A percentile compares a stretch with the other conserved stretches of the same genome.
These are phyloP conservation scores for Halictus rubicundus DNA, from an alignment of 1,140 invertebrate genomes.

Conservation along the genomic window DNA sequence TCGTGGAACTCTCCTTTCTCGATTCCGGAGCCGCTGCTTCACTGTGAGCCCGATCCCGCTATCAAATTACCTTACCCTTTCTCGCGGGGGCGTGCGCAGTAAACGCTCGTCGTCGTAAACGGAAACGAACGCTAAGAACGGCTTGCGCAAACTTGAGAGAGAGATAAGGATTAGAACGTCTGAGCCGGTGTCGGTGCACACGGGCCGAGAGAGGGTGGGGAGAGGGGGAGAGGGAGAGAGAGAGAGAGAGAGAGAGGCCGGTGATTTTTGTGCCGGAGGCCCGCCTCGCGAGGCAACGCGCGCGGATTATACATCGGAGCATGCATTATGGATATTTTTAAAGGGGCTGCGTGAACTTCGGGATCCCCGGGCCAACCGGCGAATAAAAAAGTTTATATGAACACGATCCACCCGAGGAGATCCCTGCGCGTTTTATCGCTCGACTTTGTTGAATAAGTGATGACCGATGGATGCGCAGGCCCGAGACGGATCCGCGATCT, in stretches of 20 bases:
- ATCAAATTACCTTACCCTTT: slow-evolving; percentile 34
- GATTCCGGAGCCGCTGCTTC: background rate
- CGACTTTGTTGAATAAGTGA: slow-evolving; percentile 30
- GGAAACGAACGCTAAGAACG: slow-evolving; percentile 7
- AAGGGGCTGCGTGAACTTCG: slow-evolving; percentile 23
- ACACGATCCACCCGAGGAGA: background rate
- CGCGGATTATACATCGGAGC: slow-evolving; percentile 32
- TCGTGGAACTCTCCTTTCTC: background rate
- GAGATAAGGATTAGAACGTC: slow-evolving; percentile 39
- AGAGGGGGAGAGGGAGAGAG: background rate
- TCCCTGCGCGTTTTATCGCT: slow-evolving; percentile 18
- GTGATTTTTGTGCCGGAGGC: slow-evolving; percentile 17
- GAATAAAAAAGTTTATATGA: slow-evolving; percentile 17
- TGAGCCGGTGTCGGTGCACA: slow-evolving; percentile 38
- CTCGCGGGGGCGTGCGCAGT: too few species aligned
- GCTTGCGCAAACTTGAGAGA: slow-evolving; percentile 18
- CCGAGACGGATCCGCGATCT: background rate
- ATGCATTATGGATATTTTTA: slow-evolving; percentile 43
- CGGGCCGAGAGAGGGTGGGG: background rate
- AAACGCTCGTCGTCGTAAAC: background rate
- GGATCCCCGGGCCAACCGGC: background rate
- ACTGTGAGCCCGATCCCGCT: background rate
- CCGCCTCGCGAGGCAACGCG: background rate
- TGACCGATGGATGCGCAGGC: background rate
- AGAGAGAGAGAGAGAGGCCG: background rate